A percentile compares a stretch with the other conserved stretches of the same genome.
These are phyloP conservation scores for Gymnobelideus leadbeateri DNA, from an alignment of 2,113 vertebrate species.

Conservation along the genomic window DNA sequence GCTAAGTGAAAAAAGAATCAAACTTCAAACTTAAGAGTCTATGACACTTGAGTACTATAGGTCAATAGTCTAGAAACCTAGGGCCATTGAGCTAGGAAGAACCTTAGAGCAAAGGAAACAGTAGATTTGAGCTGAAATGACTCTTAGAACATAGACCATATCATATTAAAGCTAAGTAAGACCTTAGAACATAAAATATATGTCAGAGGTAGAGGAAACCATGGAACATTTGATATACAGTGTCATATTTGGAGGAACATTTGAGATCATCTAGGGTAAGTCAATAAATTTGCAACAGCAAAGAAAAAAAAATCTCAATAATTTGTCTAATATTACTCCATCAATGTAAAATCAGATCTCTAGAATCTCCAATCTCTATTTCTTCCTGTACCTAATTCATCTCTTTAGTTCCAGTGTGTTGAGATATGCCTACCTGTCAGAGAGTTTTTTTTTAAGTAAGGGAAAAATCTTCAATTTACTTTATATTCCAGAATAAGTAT, in stretches of 20 bases:
- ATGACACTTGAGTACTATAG: accelerated
- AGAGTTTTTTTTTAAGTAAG: not conserved
- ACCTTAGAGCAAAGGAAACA: not conserved
- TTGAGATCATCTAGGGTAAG: not conserved
- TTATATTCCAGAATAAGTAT: not conserved
- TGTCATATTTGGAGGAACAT: not conserved
- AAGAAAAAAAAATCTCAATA: not conserved
- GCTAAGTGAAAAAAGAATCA: not conserved
- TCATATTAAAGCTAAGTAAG: not conserved
- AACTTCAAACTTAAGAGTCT: not conserved
- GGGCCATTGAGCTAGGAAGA: not conserved
- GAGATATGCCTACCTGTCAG: not conserved
- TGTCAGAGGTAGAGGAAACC: not conserved
- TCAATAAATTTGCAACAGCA: not conserved
- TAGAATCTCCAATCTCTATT: not conserved
- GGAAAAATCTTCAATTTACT: not conserved
- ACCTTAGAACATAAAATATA: not conserved
- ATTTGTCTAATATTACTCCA: not conserved
- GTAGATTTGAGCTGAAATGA: not conserved
- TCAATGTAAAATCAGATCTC: not conserved
- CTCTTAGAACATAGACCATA: not conserved
- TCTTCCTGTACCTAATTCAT: not conserved
- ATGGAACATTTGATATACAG: not conserved
- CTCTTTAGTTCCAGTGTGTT: not conserved
- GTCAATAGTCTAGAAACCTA: not conserved